Evolutionary conservation across 2,797 vertebrate species (phyloP).

Genomic region (Aselliscus stoliczkanus): DNA sequence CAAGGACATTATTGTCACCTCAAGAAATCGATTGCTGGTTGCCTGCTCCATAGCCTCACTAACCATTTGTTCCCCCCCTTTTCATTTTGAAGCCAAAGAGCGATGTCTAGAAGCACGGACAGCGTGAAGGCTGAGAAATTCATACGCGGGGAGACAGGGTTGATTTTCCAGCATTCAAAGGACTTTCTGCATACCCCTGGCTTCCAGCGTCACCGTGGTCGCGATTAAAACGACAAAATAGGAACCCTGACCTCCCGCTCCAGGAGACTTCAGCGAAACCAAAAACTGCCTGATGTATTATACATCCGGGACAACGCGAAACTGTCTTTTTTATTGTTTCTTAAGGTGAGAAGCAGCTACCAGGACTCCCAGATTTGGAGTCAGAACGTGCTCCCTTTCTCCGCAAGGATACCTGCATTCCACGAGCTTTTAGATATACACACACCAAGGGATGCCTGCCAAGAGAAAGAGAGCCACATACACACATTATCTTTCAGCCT

Average conservation of each 20-base stretch:
- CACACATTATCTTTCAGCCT: not conserved
- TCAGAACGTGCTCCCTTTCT: not conserved
- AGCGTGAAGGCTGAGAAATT: not conserved
- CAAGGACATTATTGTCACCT: not conserved
- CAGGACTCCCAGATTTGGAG: not conserved
- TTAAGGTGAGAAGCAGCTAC: not conserved
- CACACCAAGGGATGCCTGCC: not conserved
- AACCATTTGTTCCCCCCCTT: not conserved
- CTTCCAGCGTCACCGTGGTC: not conserved
- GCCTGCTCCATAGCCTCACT: not conserved
- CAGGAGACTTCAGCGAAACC: conserved; percentile 14
- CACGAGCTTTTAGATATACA: not conserved
- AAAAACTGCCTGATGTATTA: not conserved
- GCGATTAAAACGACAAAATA: not conserved
- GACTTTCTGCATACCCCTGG: not conserved
- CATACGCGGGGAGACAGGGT: not conserved
- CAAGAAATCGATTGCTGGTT: not conserved
- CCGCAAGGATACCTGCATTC: not conserved
- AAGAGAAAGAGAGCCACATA: not conserved
- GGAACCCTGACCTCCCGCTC: not conserved
- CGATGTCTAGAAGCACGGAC: not conserved
- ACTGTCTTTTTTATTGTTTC: conserved; percentile 4
- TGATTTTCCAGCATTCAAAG: not conserved
- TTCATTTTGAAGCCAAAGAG: not conserved
- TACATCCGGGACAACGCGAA: not conserved